These are phyloP conservation scores for Buceros bicornis DNA, from an alignment of 2,797 vertebrate genomes.

Conservation along the genomic window DNA sequence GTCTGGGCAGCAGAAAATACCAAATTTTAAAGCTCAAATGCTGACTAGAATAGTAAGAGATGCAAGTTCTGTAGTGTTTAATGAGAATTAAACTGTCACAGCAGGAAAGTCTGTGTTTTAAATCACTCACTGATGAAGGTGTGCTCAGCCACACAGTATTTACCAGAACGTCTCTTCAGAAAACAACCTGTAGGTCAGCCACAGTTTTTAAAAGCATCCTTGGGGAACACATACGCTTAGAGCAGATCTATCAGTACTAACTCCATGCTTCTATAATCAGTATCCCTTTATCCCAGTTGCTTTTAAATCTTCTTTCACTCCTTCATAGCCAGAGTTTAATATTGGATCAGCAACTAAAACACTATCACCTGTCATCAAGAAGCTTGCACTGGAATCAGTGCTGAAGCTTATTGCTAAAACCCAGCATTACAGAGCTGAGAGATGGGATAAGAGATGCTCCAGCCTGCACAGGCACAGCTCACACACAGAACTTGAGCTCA, in stretches of 20 bases:
- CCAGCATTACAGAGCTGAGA: not conserved
- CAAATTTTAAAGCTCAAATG: not conserved
- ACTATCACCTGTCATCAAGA: not conserved
- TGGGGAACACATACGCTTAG: not conserved
- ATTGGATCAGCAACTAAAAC: not conserved
- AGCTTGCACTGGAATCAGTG: not conserved
- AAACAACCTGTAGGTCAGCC: not conserved
- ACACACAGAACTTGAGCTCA: not conserved
- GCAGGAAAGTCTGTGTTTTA: not conserved
- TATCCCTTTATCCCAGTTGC: not conserved
- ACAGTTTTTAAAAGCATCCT: not conserved
- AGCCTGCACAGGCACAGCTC: too few species aligned
- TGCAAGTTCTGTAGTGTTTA: not conserved
- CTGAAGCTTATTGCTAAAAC: not conserved
- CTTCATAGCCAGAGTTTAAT: not conserved
- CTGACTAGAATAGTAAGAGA: not conserved
- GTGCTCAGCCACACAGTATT: not conserved
- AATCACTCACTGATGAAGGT: fast-evolving
- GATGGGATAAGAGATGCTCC: not conserved
- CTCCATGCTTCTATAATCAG: not conserved
- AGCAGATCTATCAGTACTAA: not conserved
- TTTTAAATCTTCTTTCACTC: not conserved
- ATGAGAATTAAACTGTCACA: not conserved
- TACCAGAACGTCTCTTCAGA: not conserved
- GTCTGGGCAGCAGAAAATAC: not conserved